Base-by-base conservation (phyloP, 2,113 vertebrate genomes). In the Rafetus swinhoei region DNA sequence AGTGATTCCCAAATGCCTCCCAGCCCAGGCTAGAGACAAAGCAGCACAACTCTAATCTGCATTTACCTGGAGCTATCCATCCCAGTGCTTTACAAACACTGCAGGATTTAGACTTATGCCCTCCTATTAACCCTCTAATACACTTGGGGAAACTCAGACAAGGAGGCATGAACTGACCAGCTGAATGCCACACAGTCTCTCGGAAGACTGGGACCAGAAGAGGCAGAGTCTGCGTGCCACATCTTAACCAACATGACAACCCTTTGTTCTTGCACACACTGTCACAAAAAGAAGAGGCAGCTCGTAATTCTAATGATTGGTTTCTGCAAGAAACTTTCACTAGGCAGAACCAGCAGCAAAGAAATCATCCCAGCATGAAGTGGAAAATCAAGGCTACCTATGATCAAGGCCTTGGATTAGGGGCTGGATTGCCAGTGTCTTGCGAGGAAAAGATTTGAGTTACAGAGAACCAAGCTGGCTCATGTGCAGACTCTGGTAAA, bases 401-500 rank as follows among this genome's bases (percentile, higher is more conserved):
- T 53, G 59, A 32, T 55, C 6, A 24, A 19, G n/a, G 3, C 10
- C 21, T 56, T 65, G 80, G 45, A 0, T 4, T 22, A n/a, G 22
- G 72, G 72, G 11, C 22, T 3, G 19, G 24, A 24, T 45, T 45
- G 72, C 72, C 22, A 12, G 1, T 0, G 3, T 65, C 74, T 81
- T 90, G 79, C 57, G 12, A 72, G 15, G n/a, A 50, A 82, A 3
- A 76, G 39, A 72, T 32, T 35, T 25, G 35, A 69, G 54, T 22
- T 56, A 69, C 39, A 39, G 9, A 25, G 45, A 18, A 32, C 69
- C 8, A 21, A 82, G 55, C 12, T 54, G 60, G 80, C 45, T 1
- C 32, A 29, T n/a, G 52, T 59, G 29, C 25, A 76, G 10, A 9
- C 35, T 27, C 6, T 52, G 59, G 21, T 0, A 0, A 0, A 7